Conservation (phyloP, 53 echinoderm and acorn worm genomes). For the Patiria pectinifera region DNA sequence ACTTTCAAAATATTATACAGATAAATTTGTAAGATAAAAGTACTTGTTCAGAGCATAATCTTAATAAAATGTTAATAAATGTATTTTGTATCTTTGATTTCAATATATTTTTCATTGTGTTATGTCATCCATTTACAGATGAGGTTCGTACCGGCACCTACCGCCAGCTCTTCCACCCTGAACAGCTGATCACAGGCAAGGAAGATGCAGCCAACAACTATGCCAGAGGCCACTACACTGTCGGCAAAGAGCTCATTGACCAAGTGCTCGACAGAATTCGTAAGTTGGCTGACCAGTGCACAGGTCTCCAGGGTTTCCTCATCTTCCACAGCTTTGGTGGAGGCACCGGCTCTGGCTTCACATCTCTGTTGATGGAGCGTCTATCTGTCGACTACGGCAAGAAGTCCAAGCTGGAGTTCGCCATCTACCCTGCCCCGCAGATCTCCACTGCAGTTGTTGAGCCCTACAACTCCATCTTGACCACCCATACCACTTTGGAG, state of each 20-base stretch:
- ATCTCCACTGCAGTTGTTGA: too few species aligned
- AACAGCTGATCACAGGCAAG: conserved; percentile 71
- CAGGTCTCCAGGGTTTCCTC: conserved; percentile 73
- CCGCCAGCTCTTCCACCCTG: conserved; percentile 64
- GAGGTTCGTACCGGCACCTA: conserved; percentile 53
- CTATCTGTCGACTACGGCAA: too few species aligned
- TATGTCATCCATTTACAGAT: conserved; percentile 4
- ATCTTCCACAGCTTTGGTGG: conserved; percentile 70
- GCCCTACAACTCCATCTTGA: too few species aligned
- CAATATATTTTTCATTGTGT: too few species aligned
- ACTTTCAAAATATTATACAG: too few species aligned
- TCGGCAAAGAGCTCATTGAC: conserved; percentile 46
- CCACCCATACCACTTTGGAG: conserved; percentile 62
- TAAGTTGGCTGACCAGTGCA: conserved; percentile 67
- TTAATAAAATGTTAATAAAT: too few species aligned
- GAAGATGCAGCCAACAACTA: conserved; percentile 80
- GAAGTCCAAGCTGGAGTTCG: too few species aligned
- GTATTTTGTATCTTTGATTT: too few species aligned
- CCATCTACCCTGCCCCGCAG: too few species aligned
- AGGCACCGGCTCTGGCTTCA: conserved; percentile 1
- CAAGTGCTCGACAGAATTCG: conserved; percentile 66
- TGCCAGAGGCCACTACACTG: conserved; percentile 67
- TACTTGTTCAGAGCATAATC: too few species aligned
- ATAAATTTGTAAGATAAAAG: too few species aligned
- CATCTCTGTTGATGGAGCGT: too few species aligned